Base-by-base conservation (phyloP, 2,797 vertebrate genomes). In the Remorina albescens region DNA sequence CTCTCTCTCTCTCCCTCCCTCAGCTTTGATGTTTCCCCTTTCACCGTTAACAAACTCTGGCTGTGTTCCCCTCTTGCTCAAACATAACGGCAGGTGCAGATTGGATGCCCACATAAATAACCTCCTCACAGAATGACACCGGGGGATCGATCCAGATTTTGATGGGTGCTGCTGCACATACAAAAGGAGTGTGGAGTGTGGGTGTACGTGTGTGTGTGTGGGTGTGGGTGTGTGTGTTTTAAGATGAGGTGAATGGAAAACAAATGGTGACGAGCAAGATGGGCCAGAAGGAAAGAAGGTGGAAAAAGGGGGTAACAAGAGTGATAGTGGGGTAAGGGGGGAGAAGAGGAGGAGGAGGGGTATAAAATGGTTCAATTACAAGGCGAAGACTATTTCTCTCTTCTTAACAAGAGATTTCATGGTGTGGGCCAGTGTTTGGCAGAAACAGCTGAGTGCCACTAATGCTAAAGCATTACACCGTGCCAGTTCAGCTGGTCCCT, bases 361-460 rank as follows among this genome's bases (percentile, higher is more conserved):
- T 95, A 95, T 96, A 96, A 97, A 98, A 97, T 96, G 96, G 97
- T 99, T 98, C 96, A 99, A 99, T 98, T 98, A 97, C 96, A 95
- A 96, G 96, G 96, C 93, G 93, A 97, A 97, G 96, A 97, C 96
- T 95, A 97, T 98, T 98, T 98, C 96, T 98, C 96, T 98, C 96
- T 97, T 96, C 98, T 96, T 99, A 99, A 98, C 97, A 97, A 98
- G 97, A 97, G 96, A 99, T 99, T 99, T 99, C 97, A 99, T 95
- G 97, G 96, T 96, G 95, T 94, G 81, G 96, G 95, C 96, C 94
- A 92, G 92, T 96, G 96, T 96, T 95, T 95, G 96, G 96, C 95
- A 95, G 95, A 96, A 94, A 96, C 97, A 97, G 96, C 97, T 97
- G 97, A 97, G 96, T 95, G 95, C 96, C 94, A 91, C 96, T 97